Evolutionary conservation across 2,888 invertebrate species (phyloP).

Genomic region (Brachycybe producta): DNA sequence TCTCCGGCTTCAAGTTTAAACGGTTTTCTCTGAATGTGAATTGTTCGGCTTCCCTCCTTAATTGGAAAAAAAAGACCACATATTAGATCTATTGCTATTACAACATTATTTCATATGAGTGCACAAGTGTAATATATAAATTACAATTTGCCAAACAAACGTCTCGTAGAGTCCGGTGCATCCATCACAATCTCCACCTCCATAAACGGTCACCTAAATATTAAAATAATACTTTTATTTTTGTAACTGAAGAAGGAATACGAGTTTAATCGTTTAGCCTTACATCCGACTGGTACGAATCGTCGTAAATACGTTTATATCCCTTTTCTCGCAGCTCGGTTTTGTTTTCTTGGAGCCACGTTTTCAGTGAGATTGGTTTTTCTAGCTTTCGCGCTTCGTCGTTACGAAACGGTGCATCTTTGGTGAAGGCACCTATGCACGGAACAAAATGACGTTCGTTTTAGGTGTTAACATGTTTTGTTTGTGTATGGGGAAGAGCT

Average conservation of each 20-base stretch:
- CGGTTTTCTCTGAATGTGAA: slow-evolving; percentile 1
- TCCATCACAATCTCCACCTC: slow-evolving; percentile 1
- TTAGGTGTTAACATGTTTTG: too few species aligned
- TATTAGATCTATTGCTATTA: not conserved
- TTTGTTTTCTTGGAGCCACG: slow-evolving; percentile 3
- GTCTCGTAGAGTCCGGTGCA: not conserved
- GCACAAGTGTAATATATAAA: not conserved
- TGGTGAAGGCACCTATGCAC: not conserved
- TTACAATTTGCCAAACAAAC: slow-evolving; percentile 13
- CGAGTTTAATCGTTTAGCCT: not conserved
- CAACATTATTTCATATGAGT: not conserved
- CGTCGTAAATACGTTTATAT: slow-evolving; percentile 1
- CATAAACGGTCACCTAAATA: slow-evolving; percentile 6
- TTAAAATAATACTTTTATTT: not conserved
- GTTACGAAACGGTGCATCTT: not conserved
- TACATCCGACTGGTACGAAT: not conserved
- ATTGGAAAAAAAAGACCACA: not conserved
- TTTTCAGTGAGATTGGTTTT: not conserved
- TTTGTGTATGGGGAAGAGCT: too few species aligned
- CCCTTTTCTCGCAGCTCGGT: not conserved
- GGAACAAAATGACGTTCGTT: too few species aligned
- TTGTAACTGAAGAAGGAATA: not conserved
- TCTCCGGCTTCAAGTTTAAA: slow-evolving; percentile 1
- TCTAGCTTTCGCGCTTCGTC: too few species aligned
- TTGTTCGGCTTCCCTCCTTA: slow-evolving; percentile 2